These are phyloP conservation scores for Ptychodera flava DNA, from an alignment of 35 echinoderm and acorn worm species.

Conservation along the genomic window DNA sequence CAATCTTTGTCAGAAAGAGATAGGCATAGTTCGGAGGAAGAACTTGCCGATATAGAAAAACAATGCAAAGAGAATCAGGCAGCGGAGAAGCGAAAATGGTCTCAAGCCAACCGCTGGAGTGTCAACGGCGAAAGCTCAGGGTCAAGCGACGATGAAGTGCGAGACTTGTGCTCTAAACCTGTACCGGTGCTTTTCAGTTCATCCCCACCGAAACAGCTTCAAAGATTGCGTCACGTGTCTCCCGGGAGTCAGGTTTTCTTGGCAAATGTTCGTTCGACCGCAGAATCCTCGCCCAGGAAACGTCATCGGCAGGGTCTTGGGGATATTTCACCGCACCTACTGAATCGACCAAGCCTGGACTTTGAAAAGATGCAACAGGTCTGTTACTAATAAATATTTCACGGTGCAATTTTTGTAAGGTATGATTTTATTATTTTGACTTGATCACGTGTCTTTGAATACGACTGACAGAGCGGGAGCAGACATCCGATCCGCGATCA, in stretches of 20 bases:
- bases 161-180: background rate
- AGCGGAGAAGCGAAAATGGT: background rate
- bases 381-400: too few species aligned
- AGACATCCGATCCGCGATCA: too few species aligned
- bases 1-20: background rate
- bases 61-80: background rate
- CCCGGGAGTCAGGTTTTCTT: background rate
- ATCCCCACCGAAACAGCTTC: background rate
- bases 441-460: too few species aligned
- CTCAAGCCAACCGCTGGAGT: background rate
- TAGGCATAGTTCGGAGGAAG: background rate
- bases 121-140: background rate
- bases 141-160: background rate
- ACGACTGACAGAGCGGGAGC: too few species aligned
- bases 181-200: background rate
- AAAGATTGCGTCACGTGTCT: background rate
- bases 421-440: too few species aligned
- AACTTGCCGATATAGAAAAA: background rate
- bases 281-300: background rate
- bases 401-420: too few species aligned
- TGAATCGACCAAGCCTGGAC: background rate
- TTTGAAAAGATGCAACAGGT: conserved; percentile 1
- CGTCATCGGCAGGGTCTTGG: background rate
- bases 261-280: background rate
- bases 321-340: background rate